Conservation (phyloP, 53 echinoderm and acorn worm species). For the Actinopyga echinites region DNA sequence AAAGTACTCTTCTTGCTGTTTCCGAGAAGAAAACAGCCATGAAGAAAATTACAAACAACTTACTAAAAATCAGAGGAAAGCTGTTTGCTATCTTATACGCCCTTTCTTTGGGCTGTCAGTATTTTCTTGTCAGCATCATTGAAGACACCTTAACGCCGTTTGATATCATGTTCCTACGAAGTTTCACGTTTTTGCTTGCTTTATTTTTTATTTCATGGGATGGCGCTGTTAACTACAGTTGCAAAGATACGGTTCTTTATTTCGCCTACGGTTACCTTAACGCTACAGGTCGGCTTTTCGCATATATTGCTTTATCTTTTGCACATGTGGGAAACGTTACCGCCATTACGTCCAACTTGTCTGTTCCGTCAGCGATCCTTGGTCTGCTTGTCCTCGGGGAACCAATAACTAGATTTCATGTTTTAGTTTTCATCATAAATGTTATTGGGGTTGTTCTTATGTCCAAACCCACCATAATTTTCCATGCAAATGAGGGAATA, state of each 20-base stretch:
- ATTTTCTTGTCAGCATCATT: not conserved
- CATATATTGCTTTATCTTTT: not conserved
- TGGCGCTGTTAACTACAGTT: not conserved
- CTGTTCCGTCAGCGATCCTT: not conserved
- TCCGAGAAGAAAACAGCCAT: too few relatives aligned
- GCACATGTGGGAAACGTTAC: slow-evolving; percentile 11
- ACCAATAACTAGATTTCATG: not conserved
- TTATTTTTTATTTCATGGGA: not conserved
- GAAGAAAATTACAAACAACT: too few relatives aligned
- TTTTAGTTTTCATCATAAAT: not conserved
- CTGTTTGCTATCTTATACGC: not conserved
- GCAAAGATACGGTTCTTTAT: not conserved
- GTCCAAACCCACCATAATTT: not conserved
- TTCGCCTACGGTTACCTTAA: not conserved
- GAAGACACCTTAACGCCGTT: not conserved
- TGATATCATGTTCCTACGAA: not conserved
- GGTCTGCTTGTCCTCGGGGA: not conserved
- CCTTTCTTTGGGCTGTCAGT: not conserved
- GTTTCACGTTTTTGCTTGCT: not conserved
- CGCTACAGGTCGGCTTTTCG: not conserved
- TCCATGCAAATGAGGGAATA: not conserved
- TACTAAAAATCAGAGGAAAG: not conserved
- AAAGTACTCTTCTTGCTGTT: too few relatives aligned
- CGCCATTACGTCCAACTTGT: slow-evolving; percentile 13
- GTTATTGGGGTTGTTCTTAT: not conserved